Base-by-base conservation (phyloP, 2,888 invertebrate species). In the Allolobophora icterica region DNA sequence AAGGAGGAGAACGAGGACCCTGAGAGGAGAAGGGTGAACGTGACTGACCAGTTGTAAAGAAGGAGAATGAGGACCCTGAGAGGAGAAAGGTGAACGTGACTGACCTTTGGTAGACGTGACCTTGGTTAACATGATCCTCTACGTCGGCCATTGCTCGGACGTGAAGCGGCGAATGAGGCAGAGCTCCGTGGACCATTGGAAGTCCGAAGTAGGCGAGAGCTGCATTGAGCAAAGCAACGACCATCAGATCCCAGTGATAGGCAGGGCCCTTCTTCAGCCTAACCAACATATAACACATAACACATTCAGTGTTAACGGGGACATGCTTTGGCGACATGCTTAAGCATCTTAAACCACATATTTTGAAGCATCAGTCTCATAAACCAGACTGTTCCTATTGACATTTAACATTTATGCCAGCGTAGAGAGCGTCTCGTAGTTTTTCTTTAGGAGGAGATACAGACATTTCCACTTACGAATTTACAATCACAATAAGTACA, bases 101-200 rank as follows among this genome's bases (percentile, higher is more conserved):
- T 94, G 94, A 96, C 96, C 96, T 96, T 95, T 96, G 96, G 93
- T 96, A 96, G 30, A 96, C 96, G 93, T 96, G 96, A 90, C 96
- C 96, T 94, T 96, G 96, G 91, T 96, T 96, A 1, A 96, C 96
- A 40, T 96, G 94, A 93, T 96, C 96, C 93, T 96, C 96, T 34
- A 96, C 96, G 93, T 96, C 96, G 24, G 96, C 96, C 92, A 96
- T 94, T 35, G 96, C 96, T 90, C 96, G 94, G 30, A 96, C 96
- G 94, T 96, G 96, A 52, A 96, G 95, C 8, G 96, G 96, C 11
- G 96, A 96, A 94, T 96, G 96, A 3, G 96, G 96, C 89, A 96
- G 94, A 24, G 96, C 96, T 15, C 96, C 96, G 94, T 96, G 96
- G 95, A 96, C 96, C 96, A 96, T 96, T 6, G 96, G 96, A 92